Evolutionary conservation across 2,888 invertebrate genomes (phyloP), one percentile per base, ranked within the genome.

Genomic region (Danaus chrysippus): DNA sequence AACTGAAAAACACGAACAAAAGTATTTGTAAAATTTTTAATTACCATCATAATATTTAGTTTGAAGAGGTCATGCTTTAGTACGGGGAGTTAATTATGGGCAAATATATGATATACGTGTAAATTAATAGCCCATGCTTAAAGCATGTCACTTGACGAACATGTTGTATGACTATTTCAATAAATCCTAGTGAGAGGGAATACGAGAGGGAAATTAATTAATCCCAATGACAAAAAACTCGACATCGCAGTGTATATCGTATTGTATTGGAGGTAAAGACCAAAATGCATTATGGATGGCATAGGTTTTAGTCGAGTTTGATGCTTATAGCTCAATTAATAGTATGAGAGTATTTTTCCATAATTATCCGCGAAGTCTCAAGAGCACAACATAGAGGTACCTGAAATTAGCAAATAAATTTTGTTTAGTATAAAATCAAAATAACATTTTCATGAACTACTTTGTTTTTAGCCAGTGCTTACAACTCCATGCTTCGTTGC

Each of bases 401-500:
- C 23, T 34, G 23, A 34, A 34, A 34, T 34, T 34, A 34, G 23
- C 23, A 34, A 34, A 34, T 34, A 34, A 34, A 34, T 34, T 34
- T 2, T 34, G 23, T 34, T 34, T 34, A 34, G 3, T 11, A 42
- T 13, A 17, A 17, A 52, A 52, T 49, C 42, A 15, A 59, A 60
- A 44, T 46, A 60, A 34, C 41, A 55, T 55, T 55, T 49, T 49
- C 43, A 23, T 55, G 54, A 60, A 59, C 42, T 46, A 60, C 54
- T 52, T 61, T 57, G 53, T 56, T 61, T 61, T 57, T 41, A 43
- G 19, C 43, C 42, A 54, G 11, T 53, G 41, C 41, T 55, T 60
- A 60, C 41, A 41, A 41, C 54, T 23, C 53, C 44, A 13, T 57
- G 61, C 57, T 42, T 42, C 57, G 53, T 53, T 54, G 34, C 58